Evolutionary conservation across 2,113 vertebrate species (phyloP), one percentile per base, ranked within the genome.

Genomic region (Nannobrachium achirus): DNA sequence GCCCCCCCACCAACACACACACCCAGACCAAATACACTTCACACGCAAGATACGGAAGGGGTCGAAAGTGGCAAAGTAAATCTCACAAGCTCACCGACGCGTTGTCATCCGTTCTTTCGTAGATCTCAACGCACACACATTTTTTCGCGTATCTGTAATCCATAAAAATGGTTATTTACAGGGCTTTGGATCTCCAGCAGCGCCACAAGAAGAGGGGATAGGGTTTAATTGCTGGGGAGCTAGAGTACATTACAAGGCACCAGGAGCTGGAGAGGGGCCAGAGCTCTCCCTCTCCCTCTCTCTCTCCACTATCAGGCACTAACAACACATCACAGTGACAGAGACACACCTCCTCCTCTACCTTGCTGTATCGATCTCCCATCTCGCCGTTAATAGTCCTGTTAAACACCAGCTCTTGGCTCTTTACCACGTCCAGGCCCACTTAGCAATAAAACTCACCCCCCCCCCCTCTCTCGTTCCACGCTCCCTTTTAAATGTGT

Each of bases 331-430:
- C 89, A 89, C 67, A n/a, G 81, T 91, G 93, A 94, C 93, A 91
- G 90, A 93, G 89, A 90, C 80, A 86, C 87, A 85, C 92, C 84
- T 76, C 81, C 75, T 86, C n/a, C 90, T 92, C 89, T 82, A 80
- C 91, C 92, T 91, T 70, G 90, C 86, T 76, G 75, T 93, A 94
- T 96, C 81, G 92, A 95, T 95, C 92, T 88, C 85, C 91, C 87
- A 88, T 93, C 94, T 94, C 83, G 83, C 89, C 89, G 91, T 93
- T 93, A 95, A 93, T 90, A 94, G 92, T 92, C 67, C 1, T 91
- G 94, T 93, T 91, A 93, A 93, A 95, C 94, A 93, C 50, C 91
- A 88, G 93, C 94, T 92, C 90, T 87, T 81, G 92, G 92, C 93
- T 94, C 93, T 93, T 94, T 92, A 93, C 93, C 88, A 92, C 79